These are phyloP conservation scores for Aspidapion aeneum DNA, from an alignment of 2,888 invertebrate species.

Conservation along the genomic window DNA sequence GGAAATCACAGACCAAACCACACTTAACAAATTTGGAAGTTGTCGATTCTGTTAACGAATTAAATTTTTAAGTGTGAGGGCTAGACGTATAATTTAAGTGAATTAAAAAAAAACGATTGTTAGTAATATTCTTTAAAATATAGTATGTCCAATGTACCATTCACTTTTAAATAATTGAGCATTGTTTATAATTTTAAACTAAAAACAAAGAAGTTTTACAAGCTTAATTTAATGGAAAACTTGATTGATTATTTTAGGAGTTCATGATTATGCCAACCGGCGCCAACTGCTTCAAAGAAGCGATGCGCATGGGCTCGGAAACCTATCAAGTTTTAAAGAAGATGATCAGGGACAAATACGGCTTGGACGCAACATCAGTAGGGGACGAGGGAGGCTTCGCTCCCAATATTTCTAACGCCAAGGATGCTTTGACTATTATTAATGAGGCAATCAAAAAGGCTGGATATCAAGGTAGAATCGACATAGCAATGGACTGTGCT, in stretches of 20 bases:
- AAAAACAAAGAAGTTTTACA: no score
- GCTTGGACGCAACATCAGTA: constrained; percentile 95
- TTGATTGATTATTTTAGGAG: constrained; percentile 40
- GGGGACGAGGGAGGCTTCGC: constrained; percentile 99
- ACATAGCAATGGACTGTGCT: constrained; percentile 99
- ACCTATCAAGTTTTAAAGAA: constrained; percentile 96
- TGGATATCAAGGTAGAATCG: constrained; percentile 95
- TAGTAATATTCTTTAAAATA: no score
- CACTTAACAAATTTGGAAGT: no score
- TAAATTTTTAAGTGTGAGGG: no score
- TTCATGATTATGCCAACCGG: constrained; percentile 60
- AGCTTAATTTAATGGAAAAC: no score
- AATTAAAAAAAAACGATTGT: no score
- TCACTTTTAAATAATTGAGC: no score
- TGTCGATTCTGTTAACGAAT: no score
- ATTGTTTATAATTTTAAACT: no score
- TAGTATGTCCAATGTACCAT: no score
- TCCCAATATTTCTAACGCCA: constrained; percentile 96
- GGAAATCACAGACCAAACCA: no score
- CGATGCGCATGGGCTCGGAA: constrained; percentile 98
- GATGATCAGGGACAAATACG: constrained; percentile 94
- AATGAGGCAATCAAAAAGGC: constrained; percentile 89
- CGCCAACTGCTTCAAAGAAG: constrained; percentile 88
- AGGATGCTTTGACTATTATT: constrained; percentile 87
- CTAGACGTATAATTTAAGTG: no score